These are phyloP conservation scores for Aphidius ervi DNA, from an alignment of 1,140 invertebrate species.

Conservation along the genomic window DNA sequence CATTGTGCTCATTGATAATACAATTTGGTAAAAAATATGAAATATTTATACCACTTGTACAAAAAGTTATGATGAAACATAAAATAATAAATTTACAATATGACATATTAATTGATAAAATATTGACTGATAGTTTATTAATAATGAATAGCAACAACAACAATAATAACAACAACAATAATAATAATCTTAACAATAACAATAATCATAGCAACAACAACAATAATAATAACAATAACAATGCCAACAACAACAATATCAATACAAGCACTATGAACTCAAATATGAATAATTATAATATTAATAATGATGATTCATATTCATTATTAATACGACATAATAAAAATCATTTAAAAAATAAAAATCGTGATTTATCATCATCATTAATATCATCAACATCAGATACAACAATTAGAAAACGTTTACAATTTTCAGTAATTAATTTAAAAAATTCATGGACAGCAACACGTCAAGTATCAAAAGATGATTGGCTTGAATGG, in stretches of 20 bases:
- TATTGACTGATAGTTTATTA: conserved; percentile 62
- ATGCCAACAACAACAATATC: too few species aligned
- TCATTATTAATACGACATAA: conserved; percentile 52
- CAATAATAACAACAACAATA: conserved; percentile 12
- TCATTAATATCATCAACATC: conserved; percentile 44
- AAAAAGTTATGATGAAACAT: conserved; percentile 78
- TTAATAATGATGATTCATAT: too few species aligned
- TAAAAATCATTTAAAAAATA: conserved; percentile 48
- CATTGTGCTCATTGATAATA: conserved; percentile 79
- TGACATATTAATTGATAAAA: conserved; percentile 68
- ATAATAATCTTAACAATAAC: too few species aligned
- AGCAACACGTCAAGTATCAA: conserved; percentile 84
- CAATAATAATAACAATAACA: too few species aligned
- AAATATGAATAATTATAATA: too few species aligned
- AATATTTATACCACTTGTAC: conserved; percentile 89
- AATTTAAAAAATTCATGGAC: conserved; percentile 88
- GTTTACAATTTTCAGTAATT: conserved; percentile 75
- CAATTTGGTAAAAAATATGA: conserved; percentile 88
- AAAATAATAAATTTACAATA: conserved; percentile 78
- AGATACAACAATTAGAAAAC: conserved; percentile 70
- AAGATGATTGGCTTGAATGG: conserved; percentile 99
- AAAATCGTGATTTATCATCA: conserved; percentile 59
- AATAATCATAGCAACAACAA: too few species aligned
- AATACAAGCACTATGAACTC: too few species aligned
- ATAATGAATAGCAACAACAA: conserved; percentile 65